Conservation (phyloP, 2,888 invertebrate genomes). For the Rhingia campestris region DNA sequence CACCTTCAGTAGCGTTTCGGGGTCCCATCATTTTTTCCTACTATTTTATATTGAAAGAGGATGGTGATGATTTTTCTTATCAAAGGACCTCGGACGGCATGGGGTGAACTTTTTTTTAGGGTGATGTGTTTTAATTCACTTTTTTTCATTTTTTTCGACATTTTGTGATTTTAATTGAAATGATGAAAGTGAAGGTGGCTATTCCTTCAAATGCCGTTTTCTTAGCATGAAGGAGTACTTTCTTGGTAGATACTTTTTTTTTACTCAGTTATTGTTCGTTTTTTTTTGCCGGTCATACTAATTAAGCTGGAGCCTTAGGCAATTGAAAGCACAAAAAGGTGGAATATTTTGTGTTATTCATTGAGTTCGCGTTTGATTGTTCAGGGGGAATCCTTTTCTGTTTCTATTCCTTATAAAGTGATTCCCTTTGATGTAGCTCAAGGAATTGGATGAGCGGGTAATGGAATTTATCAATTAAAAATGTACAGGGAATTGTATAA, state of each 20-base stretch:
- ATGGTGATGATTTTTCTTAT: constrained; percentile 33
- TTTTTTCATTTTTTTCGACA: constrained; percentile 31
- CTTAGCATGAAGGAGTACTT: neutral
- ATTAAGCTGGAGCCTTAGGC: constrained; percentile 42
- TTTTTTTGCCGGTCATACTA: constrained; percentile 33
- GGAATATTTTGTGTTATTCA: constrained; percentile 42
- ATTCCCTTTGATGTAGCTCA: constrained; percentile 33
- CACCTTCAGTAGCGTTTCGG: constrained; percentile 24
- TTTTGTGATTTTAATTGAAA: constrained; percentile 48
- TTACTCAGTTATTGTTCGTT: constrained; percentile 1
- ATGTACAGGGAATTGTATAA: neutral
- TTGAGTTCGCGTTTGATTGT: constrained; percentile 45
- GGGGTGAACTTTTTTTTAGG: constrained; percentile 21
- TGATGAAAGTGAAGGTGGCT: constrained; percentile 1
- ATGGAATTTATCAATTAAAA: constrained; percentile 11
- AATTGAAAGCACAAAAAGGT: constrained; percentile 34
- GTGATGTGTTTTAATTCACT: constrained; percentile 53
- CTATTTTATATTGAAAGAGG: constrained; percentile 24
- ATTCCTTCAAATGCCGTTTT: neutral
- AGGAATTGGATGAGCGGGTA: neutral
- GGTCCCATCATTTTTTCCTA: constrained; percentile 28
- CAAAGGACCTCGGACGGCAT: constrained; percentile 16
- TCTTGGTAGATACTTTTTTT: neutral
- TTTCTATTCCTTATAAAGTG: constrained; percentile 2
- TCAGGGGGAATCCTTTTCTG: constrained; percentile 20